These are phyloP conservation scores for Clusia tigrina DNA, from an alignment of 2,888 invertebrate genomes.

Conservation along the genomic window DNA sequence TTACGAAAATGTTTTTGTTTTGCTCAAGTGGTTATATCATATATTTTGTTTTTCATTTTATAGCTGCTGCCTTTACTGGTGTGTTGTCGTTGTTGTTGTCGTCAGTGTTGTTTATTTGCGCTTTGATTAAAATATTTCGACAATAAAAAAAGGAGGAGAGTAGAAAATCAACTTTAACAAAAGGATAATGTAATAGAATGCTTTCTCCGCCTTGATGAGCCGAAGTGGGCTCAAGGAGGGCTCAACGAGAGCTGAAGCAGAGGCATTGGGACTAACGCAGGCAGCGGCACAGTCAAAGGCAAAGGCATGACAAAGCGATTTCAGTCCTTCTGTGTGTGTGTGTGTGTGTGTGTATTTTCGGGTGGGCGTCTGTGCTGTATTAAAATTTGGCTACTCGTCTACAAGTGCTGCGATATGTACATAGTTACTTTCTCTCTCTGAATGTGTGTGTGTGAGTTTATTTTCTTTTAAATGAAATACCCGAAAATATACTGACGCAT, in stretches of 20 bases:
- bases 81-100: constrained; percentile 12
- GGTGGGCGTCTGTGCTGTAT: not conserved
- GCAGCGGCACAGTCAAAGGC: not conserved
- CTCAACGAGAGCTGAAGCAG: constrained; percentile 8
- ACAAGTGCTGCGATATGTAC: too few relatives aligned
- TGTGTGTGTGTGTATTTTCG: not conserved
- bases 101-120: constrained; percentile 6
- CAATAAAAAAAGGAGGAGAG: not conserved
- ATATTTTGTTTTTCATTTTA: not conserved
- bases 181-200: constrained; percentile 19
- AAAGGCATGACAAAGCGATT: not conserved
- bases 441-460: not conserved
- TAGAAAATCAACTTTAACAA: constrained; percentile 9
- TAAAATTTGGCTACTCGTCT: not conserved
- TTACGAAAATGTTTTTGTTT: constrained; percentile 15
- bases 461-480: not conserved
- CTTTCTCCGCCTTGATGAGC: not conserved
- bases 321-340: not conserved
- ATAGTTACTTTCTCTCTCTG: not conserved
- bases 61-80: constrained; percentile 4
- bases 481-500: not conserved
- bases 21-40: constrained; percentile 15
- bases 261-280: not conserved
- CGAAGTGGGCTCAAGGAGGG: too few relatives aligned
- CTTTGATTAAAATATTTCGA: not conserved